Evolutionary conservation across 2,113 vertebrate species (phyloP).

Genomic region (Elgaria multicarinata): DNA sequence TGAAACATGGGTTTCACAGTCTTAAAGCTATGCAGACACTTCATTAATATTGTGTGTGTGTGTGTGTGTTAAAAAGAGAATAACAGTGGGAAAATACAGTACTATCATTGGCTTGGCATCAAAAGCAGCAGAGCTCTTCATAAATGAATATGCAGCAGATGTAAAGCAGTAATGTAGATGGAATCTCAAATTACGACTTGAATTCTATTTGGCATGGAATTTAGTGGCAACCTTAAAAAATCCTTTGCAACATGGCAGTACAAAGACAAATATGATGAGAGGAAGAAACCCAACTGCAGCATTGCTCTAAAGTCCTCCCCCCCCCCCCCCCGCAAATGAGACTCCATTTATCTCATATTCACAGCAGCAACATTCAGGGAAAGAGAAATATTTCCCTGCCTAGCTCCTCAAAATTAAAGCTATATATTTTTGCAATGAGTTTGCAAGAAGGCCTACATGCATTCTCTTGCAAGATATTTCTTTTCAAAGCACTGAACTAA

Average conservation of each 20-base stretch:
- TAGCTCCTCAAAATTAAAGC: slow-evolving; percentile 10
- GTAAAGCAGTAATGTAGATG: neutral
- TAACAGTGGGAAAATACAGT: neutral
- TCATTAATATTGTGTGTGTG: neutral
- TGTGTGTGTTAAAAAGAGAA: neutral
- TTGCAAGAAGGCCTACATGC: neutral
- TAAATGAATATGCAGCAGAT: neutral
- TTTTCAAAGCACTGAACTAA: neutral
- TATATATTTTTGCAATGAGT: slow-evolving; percentile 21
- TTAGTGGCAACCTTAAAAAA: neutral
- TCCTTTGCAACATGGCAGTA: neutral
- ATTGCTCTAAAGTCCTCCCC: slow-evolving; percentile 37
- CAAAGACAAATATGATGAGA: neutral
- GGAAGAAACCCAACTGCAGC: slow-evolving; percentile 25
- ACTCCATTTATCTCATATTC: slow-evolving; percentile 25
- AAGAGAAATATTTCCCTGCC: slow-evolving; percentile 21
- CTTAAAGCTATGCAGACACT: neutral
- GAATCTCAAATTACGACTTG: neutral
- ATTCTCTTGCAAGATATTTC: neutral
- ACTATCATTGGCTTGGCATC: neutral
- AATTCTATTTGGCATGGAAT: neutral
- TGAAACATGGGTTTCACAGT: neutral
- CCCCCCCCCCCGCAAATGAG: slow-evolving; percentile 24
- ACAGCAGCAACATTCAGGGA: slow-evolving; percentile 14
- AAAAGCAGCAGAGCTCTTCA: neutral